phyloP scores from a whole-genome alignment of 1,140 invertebrate species.

The Drosophila melanogaster region DNA sequence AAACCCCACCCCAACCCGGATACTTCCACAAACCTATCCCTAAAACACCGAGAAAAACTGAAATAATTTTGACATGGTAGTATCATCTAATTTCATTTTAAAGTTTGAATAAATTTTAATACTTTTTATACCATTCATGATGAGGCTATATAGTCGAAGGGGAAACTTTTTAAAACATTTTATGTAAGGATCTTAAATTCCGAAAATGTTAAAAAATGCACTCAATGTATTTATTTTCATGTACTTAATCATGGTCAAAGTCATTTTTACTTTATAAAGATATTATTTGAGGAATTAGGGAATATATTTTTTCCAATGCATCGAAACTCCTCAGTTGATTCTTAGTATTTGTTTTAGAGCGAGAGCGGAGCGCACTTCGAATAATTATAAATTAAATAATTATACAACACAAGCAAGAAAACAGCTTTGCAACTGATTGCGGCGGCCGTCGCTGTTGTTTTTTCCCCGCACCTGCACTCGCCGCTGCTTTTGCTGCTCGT shows the following conservation, averaged over 20 bases:
- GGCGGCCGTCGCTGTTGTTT: constrained; percentile 39
- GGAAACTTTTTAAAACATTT: no score
- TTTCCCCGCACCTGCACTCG: constrained; percentile 23
- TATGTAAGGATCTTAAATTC: no score
- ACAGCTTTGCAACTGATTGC: constrained; percentile 74
- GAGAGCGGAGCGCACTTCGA: constrained; percentile 25
- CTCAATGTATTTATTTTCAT: no score
- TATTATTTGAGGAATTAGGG: not conserved
- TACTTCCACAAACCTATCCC: constrained; percentile 6
- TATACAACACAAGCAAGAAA: constrained; percentile 78
- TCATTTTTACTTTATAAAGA: no score
- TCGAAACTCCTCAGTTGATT: constrained; percentile 12
- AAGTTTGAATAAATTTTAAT: not conserved
- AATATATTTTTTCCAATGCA: constrained; percentile 12
- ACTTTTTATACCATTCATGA: no score
- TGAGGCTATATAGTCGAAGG: no score
- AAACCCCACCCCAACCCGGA: constrained; percentile 5
- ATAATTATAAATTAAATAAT: constrained; percentile 83
- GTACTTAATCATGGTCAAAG: no score
- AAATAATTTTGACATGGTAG: not conserved
- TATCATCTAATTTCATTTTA: no score
- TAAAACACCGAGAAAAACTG: constrained; percentile 2
- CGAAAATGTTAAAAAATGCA: no score
- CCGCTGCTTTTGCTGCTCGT: constrained; percentile 56
- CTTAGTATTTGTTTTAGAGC: constrained; percentile 23